Conservation (phyloP, 2,797 vertebrate species). For the Anguilla anguilla region DNA sequence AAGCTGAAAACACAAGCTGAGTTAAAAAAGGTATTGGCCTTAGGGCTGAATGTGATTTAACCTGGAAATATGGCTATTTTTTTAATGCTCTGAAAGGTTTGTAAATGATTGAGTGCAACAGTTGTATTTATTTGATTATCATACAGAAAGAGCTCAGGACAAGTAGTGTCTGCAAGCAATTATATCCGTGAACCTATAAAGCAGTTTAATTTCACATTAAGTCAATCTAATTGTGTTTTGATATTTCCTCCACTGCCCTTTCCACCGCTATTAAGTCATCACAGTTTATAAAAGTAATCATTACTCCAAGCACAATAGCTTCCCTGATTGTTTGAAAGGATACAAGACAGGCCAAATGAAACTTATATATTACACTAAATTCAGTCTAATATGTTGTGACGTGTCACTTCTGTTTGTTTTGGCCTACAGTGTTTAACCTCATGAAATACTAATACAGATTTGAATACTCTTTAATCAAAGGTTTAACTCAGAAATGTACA, state of each 20-base stretch:
- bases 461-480: neutral
- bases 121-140: conserved; percentile 24
- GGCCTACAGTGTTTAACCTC: neutral
- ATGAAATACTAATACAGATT: neutral
- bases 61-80: neutral
- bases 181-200: conserved; percentile 46
- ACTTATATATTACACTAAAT: conserved; percentile 24
- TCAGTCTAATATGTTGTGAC: conserved; percentile 35
- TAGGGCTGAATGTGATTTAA: neutral
- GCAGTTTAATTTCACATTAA: conserved; percentile 47
- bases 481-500: neutral
- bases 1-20: neutral
- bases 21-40: neutral
- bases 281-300: conserved; percentile 48
- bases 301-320: conserved; percentile 42
- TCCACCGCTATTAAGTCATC: conserved; percentile 40
- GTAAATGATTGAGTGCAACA: neutral
- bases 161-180: conserved; percentile 44
- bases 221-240: conserved; percentile 49
- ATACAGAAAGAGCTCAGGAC: conserved; percentile 24
- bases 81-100: neutral
- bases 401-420: neutral
- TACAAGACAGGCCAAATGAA: conserved; percentile 14
- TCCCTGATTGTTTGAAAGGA: conserved; percentile 41
- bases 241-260: conserved; percentile 46